Conservation (phyloP, 2,888 invertebrate species). For the Sminthurides aquaticus region DNA sequence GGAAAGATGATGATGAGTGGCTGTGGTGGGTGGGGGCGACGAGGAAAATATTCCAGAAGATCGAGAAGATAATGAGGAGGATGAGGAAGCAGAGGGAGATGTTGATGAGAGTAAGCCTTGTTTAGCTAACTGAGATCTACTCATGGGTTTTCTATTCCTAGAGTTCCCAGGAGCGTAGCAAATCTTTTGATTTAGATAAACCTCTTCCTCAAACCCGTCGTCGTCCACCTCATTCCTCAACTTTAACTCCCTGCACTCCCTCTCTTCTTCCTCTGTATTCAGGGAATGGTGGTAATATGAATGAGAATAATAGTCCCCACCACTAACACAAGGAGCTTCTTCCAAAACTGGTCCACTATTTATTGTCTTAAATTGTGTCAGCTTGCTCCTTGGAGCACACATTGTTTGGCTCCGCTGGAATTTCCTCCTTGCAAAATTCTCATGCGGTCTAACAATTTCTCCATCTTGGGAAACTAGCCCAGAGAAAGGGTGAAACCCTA, state of each 20-base stretch:
- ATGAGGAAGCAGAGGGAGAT: slow-evolving; percentile 1
- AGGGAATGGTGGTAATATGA: not conserved
- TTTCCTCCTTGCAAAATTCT: not conserved
- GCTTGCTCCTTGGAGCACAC: not conserved
- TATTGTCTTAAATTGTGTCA: not conserved
- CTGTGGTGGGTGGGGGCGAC: no score
- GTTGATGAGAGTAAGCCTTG: slow-evolving; percentile 2
- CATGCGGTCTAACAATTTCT: not conserved
- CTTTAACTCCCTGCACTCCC: no score
- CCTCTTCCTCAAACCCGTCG: not conserved
- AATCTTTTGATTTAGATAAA: not conserved
- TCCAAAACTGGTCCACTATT: not conserved
- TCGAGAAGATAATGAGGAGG: slow-evolving; percentile 4
- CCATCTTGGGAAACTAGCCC: not conserved
- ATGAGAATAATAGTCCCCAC: not conserved
- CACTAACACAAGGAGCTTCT: not conserved
- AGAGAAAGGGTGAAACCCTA: not conserved
- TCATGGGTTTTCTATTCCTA: slow-evolving; percentile 11
- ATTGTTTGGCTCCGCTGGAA: not conserved
- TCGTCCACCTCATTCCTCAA: not conserved
- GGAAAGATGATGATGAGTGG: no score
- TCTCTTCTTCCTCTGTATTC: not conserved
- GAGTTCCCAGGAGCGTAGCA: not conserved
- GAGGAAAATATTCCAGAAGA: slow-evolving; percentile 20
- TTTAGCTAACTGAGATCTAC: slow-evolving; percentile 17